Conservation (phyloP, 2,797 vertebrate species). For the Heliangelus exortis region DNA sequence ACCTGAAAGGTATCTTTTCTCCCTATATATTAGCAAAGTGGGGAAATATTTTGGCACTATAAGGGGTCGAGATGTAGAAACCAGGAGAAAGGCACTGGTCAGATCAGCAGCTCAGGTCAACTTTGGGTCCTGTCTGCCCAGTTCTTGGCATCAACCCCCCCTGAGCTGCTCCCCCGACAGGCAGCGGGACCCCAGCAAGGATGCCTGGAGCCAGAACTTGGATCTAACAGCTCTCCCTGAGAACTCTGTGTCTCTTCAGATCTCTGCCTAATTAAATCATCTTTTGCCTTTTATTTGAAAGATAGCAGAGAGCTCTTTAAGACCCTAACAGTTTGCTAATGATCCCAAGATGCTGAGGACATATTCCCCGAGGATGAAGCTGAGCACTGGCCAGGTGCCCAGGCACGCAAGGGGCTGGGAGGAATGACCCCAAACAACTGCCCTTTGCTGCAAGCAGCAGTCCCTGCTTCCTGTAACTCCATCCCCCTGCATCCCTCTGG, state of each 20-base stretch:
- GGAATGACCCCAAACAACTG: background rate
- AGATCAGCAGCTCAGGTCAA: background rate
- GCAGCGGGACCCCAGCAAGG: background rate
- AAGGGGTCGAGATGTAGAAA: background rate
- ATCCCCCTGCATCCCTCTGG: slow-evolving; percentile 41
- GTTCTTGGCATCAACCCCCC: background rate
- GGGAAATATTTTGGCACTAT: background rate
- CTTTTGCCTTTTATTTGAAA: background rate
- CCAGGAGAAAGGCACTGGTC: background rate
- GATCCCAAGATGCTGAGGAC: fast-evolving
- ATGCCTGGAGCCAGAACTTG: fast-evolving
- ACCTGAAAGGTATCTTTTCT: background rate
- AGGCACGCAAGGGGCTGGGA: fast-evolving
- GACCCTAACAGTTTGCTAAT: background rate
- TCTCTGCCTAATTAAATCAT: background rate
- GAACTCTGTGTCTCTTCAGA: background rate
- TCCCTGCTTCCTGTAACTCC: background rate
- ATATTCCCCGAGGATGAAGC: fast-evolving
- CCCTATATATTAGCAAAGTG: background rate
- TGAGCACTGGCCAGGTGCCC: background rate
- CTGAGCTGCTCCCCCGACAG: background rate
- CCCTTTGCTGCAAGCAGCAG: background rate
- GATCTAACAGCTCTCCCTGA: background rate
- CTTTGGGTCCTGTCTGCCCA: background rate
- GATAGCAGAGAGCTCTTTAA: fast-evolving